These are phyloP conservation scores for Myotis lucifugus DNA, from an alignment of 2,113 vertebrate genomes.

Conservation along the genomic window DNA sequence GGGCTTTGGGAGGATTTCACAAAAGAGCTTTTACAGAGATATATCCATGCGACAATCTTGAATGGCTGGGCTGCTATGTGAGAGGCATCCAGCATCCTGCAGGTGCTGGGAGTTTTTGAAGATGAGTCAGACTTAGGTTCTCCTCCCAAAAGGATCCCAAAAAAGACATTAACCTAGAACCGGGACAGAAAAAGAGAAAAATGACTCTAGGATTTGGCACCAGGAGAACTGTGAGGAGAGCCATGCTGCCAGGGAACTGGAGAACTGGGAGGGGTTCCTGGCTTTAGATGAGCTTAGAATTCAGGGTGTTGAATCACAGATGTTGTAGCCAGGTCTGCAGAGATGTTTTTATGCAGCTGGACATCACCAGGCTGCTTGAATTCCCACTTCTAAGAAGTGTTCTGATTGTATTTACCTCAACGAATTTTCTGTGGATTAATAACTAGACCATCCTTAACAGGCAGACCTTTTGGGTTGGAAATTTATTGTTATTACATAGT, in stretches of 20 bases:
- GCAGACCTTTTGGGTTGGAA: neutral
- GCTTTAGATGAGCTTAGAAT: neutral
- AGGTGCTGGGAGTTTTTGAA: neutral
- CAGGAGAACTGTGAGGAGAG: neutral
- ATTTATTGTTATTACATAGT: neutral
- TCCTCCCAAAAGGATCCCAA: neutral
- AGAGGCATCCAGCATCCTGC: neutral
- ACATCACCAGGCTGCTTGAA: neutral
- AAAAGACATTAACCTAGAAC: neutral
- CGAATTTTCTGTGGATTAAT: neutral
- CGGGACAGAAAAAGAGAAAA: neutral
- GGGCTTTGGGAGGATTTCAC: neutral
- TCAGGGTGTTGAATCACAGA: neutral
- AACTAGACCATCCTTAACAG: neutral
- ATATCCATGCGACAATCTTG: neutral
- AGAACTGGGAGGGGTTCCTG: neutral
- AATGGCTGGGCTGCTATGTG: neutral
- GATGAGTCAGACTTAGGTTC: neutral
- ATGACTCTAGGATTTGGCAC: neutral
- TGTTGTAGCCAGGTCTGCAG: neutral
- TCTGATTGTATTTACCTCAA: neutral
- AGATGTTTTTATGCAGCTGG: neutral
- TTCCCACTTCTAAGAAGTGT: neutral
- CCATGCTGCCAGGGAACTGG: neutral
- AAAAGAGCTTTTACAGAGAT: neutral